Percentiles rank a stretch among this genome's conserved stretches.
These are phyloP conservation scores for Leucozona laternaria DNA, from an alignment of 2,888 invertebrate genomes.

Conservation along the genomic window DNA sequence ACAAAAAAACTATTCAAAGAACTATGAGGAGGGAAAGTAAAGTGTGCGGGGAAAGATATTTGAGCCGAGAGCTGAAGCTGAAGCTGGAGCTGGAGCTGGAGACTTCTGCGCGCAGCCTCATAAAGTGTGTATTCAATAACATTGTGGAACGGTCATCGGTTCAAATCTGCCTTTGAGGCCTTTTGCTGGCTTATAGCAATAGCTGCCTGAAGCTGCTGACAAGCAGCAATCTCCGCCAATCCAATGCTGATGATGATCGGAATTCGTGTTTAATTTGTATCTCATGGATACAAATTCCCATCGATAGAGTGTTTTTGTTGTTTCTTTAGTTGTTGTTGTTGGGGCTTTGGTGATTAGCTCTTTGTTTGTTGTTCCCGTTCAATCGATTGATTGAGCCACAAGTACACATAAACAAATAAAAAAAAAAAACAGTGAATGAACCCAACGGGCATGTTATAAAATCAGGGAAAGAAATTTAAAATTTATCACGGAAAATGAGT, in stretches of 20 bases:
- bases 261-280: conserved; percentile 76
- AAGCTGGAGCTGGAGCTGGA: neutral
- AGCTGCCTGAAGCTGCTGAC: conserved; percentile 60
- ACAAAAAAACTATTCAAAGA: neutral
- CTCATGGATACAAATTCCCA: conserved; percentile 75
- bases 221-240: conserved; percentile 55
- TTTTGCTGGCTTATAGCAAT: conserved; percentile 44
- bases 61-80: conserved; percentile 4
- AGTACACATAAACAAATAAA: conserved; percentile 15
- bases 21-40: neutral
- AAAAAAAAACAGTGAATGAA: conserved; percentile 45
- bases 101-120: conserved; percentile 50
- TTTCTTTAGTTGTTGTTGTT: conserved; percentile 15
- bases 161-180: conserved; percentile 72
- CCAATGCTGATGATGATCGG: conserved; percentile 68
- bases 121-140: conserved; percentile 75
- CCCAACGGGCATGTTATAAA: conserved; percentile 25
- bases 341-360: conserved; percentile 73
- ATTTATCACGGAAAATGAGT: conserved; percentile 45
- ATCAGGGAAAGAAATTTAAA: conserved; percentile 51
- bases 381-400: conserved; percentile 69
- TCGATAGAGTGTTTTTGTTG: conserved; percentile 70
- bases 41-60: conserved; percentile 13
- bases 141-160: conserved; percentile 76
- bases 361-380: conserved; percentile 73